A percentile compares a stretch with the other conserved stretches of the same genome.
phyloP scores from a whole-genome alignment of 2,888 invertebrate species.

The Shargacucullia verbasci region DNA sequence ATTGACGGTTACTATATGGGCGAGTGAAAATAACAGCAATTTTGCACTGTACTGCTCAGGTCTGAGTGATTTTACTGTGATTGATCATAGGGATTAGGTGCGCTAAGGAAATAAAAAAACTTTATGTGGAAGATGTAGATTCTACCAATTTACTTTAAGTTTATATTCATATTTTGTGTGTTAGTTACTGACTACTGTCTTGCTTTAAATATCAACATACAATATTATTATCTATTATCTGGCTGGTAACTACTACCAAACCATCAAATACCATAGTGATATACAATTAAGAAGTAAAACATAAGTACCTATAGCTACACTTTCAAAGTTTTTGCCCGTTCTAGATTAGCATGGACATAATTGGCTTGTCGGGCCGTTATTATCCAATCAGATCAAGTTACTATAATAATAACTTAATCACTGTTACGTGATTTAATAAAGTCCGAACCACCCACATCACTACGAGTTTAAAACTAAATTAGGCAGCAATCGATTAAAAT shows the following conservation, averaged over 20 bases:
- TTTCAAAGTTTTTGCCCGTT: conserved; percentile 3
- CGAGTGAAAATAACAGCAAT: conserved; percentile 70
- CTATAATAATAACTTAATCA: conserved; percentile 44
- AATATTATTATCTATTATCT: no score
- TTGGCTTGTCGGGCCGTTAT: conserved; percentile 30
- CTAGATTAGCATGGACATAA: conserved; percentile 30
- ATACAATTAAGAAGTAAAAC: background rate
- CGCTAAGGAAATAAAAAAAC: conserved; percentile 15
- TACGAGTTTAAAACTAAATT: conserved; percentile 37
- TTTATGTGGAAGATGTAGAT: conserved; percentile 9
- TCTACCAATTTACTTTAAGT: background rate
- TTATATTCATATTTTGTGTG: background rate
- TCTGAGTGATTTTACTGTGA: conserved; percentile 52
- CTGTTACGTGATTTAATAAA: conserved; percentile 48
- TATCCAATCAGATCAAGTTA: conserved; percentile 50
- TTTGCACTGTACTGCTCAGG: conserved; percentile 51
- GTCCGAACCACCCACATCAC: conserved; percentile 37
- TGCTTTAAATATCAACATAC: background rate
- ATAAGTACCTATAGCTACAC: background rate
- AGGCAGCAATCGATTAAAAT: conserved; percentile 54
- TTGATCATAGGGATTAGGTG: conserved; percentile 45
- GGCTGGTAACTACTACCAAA: background rate
- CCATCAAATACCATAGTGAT: no score
- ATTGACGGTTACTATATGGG: conserved; percentile 71
- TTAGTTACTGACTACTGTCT: no score